phyloP scores from a whole-genome alignment of 2,888 invertebrate genomes.

The Melanotus villosus region DNA sequence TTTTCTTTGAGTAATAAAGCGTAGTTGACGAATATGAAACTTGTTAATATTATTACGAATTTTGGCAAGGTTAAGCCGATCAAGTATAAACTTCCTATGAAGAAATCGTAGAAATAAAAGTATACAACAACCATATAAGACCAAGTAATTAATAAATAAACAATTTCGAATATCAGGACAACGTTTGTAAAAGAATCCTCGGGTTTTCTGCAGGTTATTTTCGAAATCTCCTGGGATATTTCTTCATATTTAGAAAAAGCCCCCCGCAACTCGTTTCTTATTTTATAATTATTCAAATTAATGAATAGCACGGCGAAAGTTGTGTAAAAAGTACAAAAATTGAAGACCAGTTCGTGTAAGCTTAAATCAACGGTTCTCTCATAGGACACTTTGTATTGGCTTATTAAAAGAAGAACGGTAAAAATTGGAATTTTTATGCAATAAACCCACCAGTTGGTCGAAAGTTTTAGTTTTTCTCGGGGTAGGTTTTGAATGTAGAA shows the following conservation, averaged over 20 bases:
- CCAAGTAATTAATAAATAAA: not conserved
- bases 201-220: too few species aligned
- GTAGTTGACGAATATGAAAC: not conserved
- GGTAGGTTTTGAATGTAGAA: too few species aligned
- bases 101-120: not conserved
- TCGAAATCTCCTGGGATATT: too few species aligned
- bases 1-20: not conserved
- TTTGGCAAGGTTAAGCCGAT: not conserved
- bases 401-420: too few species aligned
- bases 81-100: not conserved
- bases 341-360: not conserved
- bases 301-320: not conserved
- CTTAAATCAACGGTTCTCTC: not conserved
- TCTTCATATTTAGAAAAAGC: too few species aligned
- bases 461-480: too few species aligned
- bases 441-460: too few species aligned
- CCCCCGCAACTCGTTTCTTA: too few species aligned
- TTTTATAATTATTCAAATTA: not conserved
- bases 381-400: not conserved
- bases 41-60: not conserved
- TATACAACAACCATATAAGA: not conserved
- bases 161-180: not conserved
- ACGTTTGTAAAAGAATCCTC: too few species aligned
- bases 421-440: too few species aligned
- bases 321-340: not conserved